These are phyloP conservation scores for Drosophila kuntzei DNA, from an alignment of 2,888 invertebrate species.

Conservation along the genomic window DNA sequence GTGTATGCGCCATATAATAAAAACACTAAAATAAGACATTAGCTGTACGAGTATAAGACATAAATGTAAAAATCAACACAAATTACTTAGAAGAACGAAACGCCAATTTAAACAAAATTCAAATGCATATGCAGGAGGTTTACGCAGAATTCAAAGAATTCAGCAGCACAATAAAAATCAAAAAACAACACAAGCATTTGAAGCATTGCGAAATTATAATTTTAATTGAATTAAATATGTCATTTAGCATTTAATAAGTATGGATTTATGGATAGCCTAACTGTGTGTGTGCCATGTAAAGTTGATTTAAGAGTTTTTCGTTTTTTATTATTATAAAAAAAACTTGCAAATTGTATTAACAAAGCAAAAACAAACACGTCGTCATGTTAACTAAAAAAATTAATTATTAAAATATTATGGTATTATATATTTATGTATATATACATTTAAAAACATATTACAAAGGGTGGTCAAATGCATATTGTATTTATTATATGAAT, in stretches of 20 bases:
- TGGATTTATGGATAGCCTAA: conserved; percentile 39
- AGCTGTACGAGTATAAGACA: conserved; percentile 40
- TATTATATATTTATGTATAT: conserved; percentile 49
- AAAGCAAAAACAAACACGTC: conserved; percentile 81
- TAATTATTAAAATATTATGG: conserved; percentile 67
- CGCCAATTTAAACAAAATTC: conserved; percentile 76
- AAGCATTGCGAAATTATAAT: conserved; percentile 51
- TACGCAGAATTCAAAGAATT: conserved; percentile 75
- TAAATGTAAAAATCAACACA: conserved; percentile 63
- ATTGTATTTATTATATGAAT: conserved; percentile 72
- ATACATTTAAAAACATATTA: conserved; percentile 29
- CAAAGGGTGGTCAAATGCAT: conserved; percentile 58
- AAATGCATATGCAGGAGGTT: conserved; percentile 34
- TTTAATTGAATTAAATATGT: conserved; percentile 48
- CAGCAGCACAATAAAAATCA: conserved; percentile 26
- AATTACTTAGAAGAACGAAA: conserved; percentile 74
- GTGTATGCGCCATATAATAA: conserved; percentile 32
- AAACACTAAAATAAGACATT: conserved; percentile 28
- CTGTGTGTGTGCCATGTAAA: conserved; percentile 68
- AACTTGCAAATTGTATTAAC: conserved; percentile 70
- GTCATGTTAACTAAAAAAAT: conserved; percentile 83
- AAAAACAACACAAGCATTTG: conserved; percentile 11
- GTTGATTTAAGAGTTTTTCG: conserved; percentile 58
- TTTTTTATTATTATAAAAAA: conserved; percentile 51
- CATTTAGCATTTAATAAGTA: conserved; percentile 38